These are phyloP conservation scores for Rhinolophus ferrumequinum DNA, from an alignment of 2,113 vertebrate species.

Conservation along the genomic window DNA sequence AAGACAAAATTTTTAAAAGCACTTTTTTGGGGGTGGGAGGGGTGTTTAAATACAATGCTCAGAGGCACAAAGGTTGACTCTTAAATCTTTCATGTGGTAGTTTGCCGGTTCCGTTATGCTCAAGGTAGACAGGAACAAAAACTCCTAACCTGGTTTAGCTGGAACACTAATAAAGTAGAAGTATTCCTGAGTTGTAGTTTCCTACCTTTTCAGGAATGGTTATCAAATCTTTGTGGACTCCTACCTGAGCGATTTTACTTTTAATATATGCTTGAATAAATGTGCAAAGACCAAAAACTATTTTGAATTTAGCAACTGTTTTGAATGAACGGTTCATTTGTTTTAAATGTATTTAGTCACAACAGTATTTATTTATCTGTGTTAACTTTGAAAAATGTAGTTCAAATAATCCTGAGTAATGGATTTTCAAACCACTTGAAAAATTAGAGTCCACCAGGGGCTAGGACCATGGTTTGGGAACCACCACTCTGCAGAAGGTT, in stretches of 20 bases:
- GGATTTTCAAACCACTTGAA: conserved; percentile 17
- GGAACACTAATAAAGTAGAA: background rate
- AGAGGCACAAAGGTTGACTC: background rate
- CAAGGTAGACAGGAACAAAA: background rate
- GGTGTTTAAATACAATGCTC: background rate
- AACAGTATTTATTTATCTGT: background rate
- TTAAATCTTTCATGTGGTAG: background rate
- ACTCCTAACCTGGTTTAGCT: background rate
- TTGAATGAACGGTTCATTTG: background rate
- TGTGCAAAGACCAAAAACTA: background rate
- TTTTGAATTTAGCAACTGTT: conserved; percentile 27
- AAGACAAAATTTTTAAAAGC: background rate
- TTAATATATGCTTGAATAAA: conserved; percentile 32
- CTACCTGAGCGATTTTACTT: background rate
- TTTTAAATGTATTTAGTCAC: conserved; percentile 16
- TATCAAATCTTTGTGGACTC: background rate
- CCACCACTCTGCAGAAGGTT: background rate
- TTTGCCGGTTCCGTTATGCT: background rate
- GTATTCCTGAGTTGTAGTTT: background rate
- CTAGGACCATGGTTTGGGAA: background rate
- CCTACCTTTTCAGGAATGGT: background rate
- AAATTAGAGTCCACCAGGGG: background rate
- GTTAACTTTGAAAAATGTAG: conserved; percentile 23
- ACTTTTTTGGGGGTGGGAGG: background rate
- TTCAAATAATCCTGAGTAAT: background rate